phyloP scores from a whole-genome alignment of 2,888 invertebrate genomes.

The Augochlorella aurata region DNA sequence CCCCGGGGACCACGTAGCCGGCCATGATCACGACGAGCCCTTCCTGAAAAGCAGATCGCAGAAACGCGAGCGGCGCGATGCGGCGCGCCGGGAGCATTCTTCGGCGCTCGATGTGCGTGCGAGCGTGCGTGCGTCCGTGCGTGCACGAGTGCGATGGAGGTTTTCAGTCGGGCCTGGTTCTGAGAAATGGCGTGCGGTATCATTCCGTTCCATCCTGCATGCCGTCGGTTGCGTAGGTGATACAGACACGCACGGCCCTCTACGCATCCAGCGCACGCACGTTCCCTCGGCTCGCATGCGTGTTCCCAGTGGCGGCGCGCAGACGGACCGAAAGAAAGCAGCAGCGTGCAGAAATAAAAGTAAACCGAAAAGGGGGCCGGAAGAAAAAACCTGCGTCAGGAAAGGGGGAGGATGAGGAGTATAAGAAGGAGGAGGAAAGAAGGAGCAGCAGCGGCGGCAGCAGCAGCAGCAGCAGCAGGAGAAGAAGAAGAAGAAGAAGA shows the following conservation, averaged over 20 bases:
- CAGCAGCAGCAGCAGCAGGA: constrained; percentile 11
- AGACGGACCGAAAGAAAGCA: neutral
- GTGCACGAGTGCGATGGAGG: constrained; percentile 64
- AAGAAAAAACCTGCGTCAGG: neutral
- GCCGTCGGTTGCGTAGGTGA: constrained; percentile 76
- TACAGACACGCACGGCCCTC: constrained; percentile 64
- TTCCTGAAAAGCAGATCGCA: neutral
- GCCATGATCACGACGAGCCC: neutral
- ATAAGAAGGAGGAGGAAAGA: constrained; percentile 3
- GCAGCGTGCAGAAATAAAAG: neutral
- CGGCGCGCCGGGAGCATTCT: neutral
- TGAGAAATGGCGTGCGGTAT: constrained; percentile 78
- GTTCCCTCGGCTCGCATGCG: constrained; percentile 27
- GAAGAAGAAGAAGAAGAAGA: neutral
- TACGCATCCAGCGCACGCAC: constrained; percentile 52
- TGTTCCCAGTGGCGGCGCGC: constrained; percentile 23
- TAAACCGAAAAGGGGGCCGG: neutral
- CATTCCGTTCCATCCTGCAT: constrained; percentile 70
- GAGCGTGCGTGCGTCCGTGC: constrained; percentile 62
- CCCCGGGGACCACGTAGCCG: neutral
- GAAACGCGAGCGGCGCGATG: neutral
- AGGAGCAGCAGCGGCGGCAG: neutral
- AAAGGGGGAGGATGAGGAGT: neutral
- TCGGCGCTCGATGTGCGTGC: constrained; percentile 54
- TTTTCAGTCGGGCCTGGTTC: constrained; percentile 72